These are phyloP conservation scores for Campoletis raptor DNA, from an alignment of 2,888 invertebrate species.

Conservation along the genomic window DNA sequence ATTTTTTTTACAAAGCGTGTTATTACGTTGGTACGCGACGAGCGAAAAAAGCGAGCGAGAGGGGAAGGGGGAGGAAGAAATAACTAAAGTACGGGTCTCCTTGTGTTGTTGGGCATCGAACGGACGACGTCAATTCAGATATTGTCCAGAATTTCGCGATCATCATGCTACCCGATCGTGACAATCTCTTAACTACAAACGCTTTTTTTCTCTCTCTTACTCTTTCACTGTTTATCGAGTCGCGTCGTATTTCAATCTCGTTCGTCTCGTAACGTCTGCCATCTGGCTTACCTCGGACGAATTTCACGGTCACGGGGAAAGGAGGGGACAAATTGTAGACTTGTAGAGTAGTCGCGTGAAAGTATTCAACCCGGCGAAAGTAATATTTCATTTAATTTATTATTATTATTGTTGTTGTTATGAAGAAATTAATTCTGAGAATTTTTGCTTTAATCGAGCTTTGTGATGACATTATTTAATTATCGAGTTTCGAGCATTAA, in stretches of 20 bases:
- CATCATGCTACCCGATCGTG: constrained; percentile 60
- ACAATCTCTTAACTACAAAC: constrained; percentile 42
- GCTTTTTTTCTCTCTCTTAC: neutral
- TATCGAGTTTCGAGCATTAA: neutral
- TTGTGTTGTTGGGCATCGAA: constrained; percentile 45
- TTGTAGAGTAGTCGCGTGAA: constrained; percentile 30
- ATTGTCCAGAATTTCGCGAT: constrained; percentile 31
- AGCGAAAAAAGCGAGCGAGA: neutral
- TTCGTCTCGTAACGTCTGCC: constrained; percentile 21
- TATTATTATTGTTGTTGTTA: neutral
- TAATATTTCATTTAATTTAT: constrained; percentile 13
- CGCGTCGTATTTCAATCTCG: constrained; percentile 46
- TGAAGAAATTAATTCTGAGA: neutral
- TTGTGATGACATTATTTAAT: constrained; percentile 9
- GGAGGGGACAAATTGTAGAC: neutral
- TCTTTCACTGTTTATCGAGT: constrained; percentile 8
- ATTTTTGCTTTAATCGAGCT: neutral
- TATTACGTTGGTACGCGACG: constrained; percentile 48
- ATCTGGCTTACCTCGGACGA: constrained; percentile 34
- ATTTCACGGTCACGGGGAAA: constrained; percentile 57
- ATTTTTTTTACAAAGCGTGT: constrained; percentile 63
- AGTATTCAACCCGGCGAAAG: constrained; percentile 29
- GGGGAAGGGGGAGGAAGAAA: constrained; percentile 6
- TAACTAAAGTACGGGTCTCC: constrained; percentile 37
- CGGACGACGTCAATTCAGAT: constrained; percentile 63